Evolutionary conservation across 2,797 vertebrate species (phyloP).

Genomic region (Orestias chungarensis): DNA sequence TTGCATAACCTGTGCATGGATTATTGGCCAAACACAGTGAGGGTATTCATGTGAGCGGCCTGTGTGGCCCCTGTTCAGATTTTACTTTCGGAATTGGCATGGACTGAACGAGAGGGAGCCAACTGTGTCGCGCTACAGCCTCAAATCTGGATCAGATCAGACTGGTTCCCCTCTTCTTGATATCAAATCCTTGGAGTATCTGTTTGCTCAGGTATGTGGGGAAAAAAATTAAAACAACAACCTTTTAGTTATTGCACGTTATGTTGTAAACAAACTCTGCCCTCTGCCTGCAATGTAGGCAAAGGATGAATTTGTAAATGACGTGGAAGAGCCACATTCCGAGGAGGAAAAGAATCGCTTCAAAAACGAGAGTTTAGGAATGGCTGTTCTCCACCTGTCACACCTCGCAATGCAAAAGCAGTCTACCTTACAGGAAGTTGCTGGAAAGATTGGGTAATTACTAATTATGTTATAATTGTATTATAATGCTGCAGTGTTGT

Average conservation of each 20-base stretch:
- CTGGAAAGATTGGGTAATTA: constrained; percentile 83
- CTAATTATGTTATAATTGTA: too few species aligned
- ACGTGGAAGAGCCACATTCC: constrained; percentile 77
- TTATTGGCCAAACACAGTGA: neutral
- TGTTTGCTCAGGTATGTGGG: constrained; percentile 87
- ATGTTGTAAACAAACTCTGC: neutral
- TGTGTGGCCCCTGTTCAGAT: constrained; percentile 60
- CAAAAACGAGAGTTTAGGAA: constrained; percentile 92
- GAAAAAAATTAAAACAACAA: too few species aligned
- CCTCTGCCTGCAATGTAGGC: constrained; percentile 75
- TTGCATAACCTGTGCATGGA: neutral
- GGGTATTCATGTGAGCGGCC: neutral
- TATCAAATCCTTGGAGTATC: constrained; percentile 85
- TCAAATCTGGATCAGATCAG: constrained; percentile 51
- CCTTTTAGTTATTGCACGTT: too few species aligned
- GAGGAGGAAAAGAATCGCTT: constrained; percentile 84
- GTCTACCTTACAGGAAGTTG: constrained; percentile 83
- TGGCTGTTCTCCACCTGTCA: constrained; percentile 92
- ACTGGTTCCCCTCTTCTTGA: constrained; percentile 82
- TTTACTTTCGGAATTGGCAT: constrained; percentile 95
- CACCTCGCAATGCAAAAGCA: constrained; percentile 79
- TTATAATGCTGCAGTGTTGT: neutral
- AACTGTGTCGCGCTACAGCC: constrained; percentile 75
- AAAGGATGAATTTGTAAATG: constrained; percentile 90
- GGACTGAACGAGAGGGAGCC: constrained; percentile 81